A percentile compares a stretch with the other conserved stretches of the same genome.
Evolutionary conservation across 2,888 invertebrate species (phyloP).

Genomic region (Aplocera efformata): DNA sequence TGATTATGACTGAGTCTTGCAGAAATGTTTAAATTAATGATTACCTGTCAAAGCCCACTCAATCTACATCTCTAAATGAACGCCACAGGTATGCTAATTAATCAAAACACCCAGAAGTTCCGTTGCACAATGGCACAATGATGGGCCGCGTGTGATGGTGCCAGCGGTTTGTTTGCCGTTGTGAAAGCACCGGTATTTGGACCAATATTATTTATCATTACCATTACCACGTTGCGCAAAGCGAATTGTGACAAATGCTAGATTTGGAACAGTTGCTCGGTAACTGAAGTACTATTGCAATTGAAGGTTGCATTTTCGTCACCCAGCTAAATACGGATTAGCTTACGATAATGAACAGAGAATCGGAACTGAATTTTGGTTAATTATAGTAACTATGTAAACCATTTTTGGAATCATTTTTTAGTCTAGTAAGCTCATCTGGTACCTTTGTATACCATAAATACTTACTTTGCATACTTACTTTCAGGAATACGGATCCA

Average conservation of each 20-base stretch:
- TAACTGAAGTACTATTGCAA: constrained; percentile 18
- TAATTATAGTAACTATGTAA: too few relatives aligned
- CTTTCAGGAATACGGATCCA: too few relatives aligned
- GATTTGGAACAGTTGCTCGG: constrained; percentile 29
- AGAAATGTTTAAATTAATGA: constrained; percentile 16
- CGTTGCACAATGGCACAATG: constrained; percentile 34
- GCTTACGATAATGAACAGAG: too few relatives aligned
- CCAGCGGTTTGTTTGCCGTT: constrained; percentile 42
- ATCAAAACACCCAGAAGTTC: constrained; percentile 42
- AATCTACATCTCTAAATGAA: constrained; percentile 29
- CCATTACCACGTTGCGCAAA: constrained; percentile 45
- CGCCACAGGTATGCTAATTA: constrained; percentile 48
- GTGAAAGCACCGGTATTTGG: constrained; percentile 55
- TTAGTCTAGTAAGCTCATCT: too few relatives aligned
- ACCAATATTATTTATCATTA: constrained; percentile 31
- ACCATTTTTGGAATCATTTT: too few relatives aligned
- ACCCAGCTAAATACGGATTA: constrained; percentile 29
- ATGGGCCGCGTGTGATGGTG: constrained; percentile 33
- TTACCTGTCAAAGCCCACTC: constrained; percentile 9
- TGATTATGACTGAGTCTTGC: too few relatives aligned
- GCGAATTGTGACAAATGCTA: constrained; percentile 43
- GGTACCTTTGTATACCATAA: too few relatives aligned
- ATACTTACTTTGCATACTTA: too few relatives aligned
- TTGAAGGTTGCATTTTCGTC: constrained; percentile 32
- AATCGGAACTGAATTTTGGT: too few relatives aligned